phyloP scores from a whole-genome alignment of 2,113 vertebrate species.

The Sprattus sprattus region DNA sequence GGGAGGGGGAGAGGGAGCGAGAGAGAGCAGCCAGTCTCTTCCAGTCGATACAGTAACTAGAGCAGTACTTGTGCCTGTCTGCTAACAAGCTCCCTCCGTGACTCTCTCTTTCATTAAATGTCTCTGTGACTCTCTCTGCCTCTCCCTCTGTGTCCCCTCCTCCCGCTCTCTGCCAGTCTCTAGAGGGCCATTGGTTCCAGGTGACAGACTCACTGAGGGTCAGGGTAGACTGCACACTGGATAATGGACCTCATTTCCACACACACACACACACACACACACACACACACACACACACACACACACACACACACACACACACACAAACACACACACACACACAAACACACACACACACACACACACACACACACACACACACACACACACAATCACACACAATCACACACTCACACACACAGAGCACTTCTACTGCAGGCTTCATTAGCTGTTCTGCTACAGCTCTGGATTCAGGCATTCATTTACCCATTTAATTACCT shows the following conservation, averaged over 20 bases:
- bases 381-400: conserved; percentile 49
- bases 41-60: conserved; percentile 14
- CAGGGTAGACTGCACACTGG: conserved; percentile 68
- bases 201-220: conserved; percentile 69
- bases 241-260: conserved; percentile 56
- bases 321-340: conserved; percentile 51
- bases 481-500: conserved; percentile 54
- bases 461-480: conserved; percentile 66
- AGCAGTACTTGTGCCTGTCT: conserved; percentile 33
- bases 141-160: conserved; percentile 32
- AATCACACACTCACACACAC: conserved; percentile 42
- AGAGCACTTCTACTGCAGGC: conserved; percentile 61
- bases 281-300: conserved; percentile 38
- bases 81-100: conserved; percentile 12
- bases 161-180: conserved; percentile 27
- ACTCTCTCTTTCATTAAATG: conserved; percentile 22
- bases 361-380: conserved; percentile 48
- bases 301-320: conserved; percentile 47
- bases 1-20: conserved; percentile 34
- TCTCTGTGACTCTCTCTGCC: conserved; percentile 51
- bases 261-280: conserved; percentile 32
- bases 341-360: conserved; percentile 12
- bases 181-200: conserved; percentile 66
- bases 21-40: conserved; percentile 20
- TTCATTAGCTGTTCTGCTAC: conserved; percentile 72